Conservation (phyloP, 2,113 vertebrate genomes). For the Felis catus region DNA sequence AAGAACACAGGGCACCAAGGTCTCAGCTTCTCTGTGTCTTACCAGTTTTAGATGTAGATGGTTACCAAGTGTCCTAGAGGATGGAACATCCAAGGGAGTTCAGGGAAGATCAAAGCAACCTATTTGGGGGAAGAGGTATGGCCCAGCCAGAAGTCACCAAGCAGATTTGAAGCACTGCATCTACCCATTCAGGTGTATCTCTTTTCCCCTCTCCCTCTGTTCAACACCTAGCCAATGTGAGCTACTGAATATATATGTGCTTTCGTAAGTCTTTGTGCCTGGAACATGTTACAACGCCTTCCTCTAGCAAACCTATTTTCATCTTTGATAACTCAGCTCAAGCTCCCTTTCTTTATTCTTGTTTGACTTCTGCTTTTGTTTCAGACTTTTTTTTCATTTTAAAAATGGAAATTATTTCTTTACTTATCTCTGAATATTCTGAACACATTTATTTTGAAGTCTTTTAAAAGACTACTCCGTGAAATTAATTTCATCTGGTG, state of each 20-base stretch:
- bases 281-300: accelerated
- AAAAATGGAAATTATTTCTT: neutral
- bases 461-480: neutral
- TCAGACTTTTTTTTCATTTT: neutral
- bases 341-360: neutral
- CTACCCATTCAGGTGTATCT: neutral
- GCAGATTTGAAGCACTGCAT: neutral
- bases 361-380: neutral
- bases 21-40: neutral
- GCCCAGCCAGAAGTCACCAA: neutral
- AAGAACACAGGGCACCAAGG: neutral
- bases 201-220: neutral
- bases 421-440: neutral
- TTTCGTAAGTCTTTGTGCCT: neutral
- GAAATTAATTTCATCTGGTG: neutral
- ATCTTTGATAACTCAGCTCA: neutral
- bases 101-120: neutral
- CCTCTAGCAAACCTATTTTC: neutral
- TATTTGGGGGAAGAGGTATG: accelerated
- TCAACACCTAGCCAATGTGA: neutral
- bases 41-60: neutral
- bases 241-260: neutral
- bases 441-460: neutral
- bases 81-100: neutral
- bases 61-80: neutral